Percentiles rank a stretch among this genome's conserved stretches.
Conservation (phyloP, 2,797 vertebrate genomes). For the Gadopsis bispinosus region DNA sequence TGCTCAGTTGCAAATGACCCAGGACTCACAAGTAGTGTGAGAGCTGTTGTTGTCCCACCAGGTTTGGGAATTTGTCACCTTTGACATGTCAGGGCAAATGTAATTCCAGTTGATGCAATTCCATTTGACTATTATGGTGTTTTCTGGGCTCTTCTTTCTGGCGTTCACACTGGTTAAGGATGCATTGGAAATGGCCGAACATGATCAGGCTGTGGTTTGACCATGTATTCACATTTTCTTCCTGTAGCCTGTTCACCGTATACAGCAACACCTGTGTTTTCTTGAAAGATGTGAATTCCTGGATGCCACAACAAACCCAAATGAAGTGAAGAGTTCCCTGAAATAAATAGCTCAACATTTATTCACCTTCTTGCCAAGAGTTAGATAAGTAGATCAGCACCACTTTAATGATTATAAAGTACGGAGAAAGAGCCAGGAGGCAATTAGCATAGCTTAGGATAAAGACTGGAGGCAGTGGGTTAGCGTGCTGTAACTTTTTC, state of each 20-base stretch:
- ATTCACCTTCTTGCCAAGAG: neutral
- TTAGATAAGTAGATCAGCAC: neutral
- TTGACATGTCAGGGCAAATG: slow-evolving; percentile 18
- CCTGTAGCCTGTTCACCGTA: neutral
- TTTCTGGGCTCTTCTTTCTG: slow-evolving; percentile 7
- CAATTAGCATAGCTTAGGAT: slow-evolving; percentile 27
- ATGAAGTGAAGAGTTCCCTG: neutral
- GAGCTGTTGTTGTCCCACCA: neutral
- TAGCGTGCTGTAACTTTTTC: slow-evolving; percentile 13
- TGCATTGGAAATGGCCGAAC: slow-evolving; percentile 19
- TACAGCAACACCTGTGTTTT: neutral
- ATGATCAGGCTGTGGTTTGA: neutral
- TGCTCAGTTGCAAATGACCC: neutral
- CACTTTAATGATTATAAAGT: neutral
- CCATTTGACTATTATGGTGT: slow-evolving; percentile 22
- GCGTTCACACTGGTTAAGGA: slow-evolving; percentile 6
- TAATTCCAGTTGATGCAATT: slow-evolving; percentile 20
- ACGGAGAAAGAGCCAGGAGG: slow-evolving; percentile 4
- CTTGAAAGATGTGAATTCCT: neutral
- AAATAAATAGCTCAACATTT: slow-evolving; percentile 2
- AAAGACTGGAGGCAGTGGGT: slow-evolving; percentile 8
- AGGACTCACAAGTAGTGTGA: neutral
- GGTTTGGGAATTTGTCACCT: slow-evolving; percentile 15
- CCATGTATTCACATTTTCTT: neutral
- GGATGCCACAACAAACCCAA: neutral